phyloP scores from a whole-genome alignment of 92 coral and sea anemone species.

The Epizoanthus ramosus region DNA sequence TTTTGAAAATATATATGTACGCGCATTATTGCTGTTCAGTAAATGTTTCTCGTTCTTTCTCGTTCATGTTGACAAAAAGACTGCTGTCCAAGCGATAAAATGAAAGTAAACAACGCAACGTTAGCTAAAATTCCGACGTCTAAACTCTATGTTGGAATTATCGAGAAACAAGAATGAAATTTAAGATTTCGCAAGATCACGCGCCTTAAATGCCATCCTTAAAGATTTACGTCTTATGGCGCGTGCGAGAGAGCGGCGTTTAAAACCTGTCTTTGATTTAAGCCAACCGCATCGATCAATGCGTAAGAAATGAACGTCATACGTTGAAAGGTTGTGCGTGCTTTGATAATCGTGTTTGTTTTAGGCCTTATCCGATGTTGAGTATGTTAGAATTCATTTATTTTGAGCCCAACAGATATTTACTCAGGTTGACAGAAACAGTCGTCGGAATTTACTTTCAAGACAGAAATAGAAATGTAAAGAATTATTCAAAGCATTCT shows the following conservation, averaged over 20 bases:
- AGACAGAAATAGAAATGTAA: constrained; percentile 73
- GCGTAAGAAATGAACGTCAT: constrained; percentile 55
- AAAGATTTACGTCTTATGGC: constrained; percentile 15
- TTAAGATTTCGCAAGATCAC: constrained; percentile 21
- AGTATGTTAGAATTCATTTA: constrained; percentile 73
- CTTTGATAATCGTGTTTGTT: constrained; percentile 54
- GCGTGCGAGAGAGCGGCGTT: constrained; percentile 14
- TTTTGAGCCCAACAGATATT: constrained; percentile 61
- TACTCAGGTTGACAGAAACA: constrained; percentile 68
- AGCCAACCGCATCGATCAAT: constrained; percentile 17
- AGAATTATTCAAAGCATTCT: not conserved
- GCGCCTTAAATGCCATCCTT: not conserved
- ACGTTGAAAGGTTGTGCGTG: constrained; percentile 40
- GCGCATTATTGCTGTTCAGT: too few relatives aligned
- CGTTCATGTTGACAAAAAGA: not conserved
- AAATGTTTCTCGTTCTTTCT: not conserved
- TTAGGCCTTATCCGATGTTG: constrained; percentile 64
- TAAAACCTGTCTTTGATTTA: constrained; percentile 37
- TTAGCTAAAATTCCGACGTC: not conserved
- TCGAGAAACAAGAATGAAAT: not conserved
- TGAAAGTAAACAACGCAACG: constrained; percentile 6
- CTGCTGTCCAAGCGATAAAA: constrained; percentile 5
- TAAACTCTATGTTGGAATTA: not conserved
- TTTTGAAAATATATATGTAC: too few relatives aligned
- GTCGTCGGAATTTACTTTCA: constrained; percentile 44